Percentiles rank a stretch among this genome's conserved stretches.
phyloP scores from a whole-genome alignment of 1,140 invertebrate genomes.

The Lordiphosa mommai region DNA sequence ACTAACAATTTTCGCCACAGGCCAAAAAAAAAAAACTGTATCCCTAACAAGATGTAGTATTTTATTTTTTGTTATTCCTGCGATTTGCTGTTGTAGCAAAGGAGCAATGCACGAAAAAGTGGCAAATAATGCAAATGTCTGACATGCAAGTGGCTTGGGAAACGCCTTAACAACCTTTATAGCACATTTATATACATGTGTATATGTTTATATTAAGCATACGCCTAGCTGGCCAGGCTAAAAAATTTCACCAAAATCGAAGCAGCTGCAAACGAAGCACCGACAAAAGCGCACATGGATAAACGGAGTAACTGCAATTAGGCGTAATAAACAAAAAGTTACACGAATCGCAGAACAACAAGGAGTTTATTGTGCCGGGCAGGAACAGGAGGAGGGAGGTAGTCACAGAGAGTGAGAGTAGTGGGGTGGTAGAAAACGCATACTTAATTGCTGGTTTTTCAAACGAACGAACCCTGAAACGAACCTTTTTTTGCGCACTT shows the following conservation, averaged over 20 bases:
- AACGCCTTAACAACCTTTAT: constrained; percentile 27
- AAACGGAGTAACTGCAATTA: constrained; percentile 75
- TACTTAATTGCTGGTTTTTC: constrained; percentile 74
- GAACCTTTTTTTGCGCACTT: constrained; percentile 54
- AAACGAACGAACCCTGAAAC: constrained; percentile 55
- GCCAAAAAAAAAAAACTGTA: constrained; percentile 4
- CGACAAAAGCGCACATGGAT: constrained; percentile 56
- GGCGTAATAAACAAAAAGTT: constrained; percentile 77
- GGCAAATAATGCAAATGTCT: constrained; percentile 55
- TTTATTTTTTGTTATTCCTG: constrained; percentile 20
- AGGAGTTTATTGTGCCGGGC: constrained; percentile 4
- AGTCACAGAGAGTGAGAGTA: constrained; percentile 14
- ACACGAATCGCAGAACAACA: constrained; percentile 30
- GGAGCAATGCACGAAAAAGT: constrained; percentile 43
- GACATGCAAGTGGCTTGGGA: constrained; percentile 45
- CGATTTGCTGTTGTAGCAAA: constrained; percentile 7
- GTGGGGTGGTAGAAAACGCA: constrained; percentile 37
- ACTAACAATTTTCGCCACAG: constrained; percentile 67
- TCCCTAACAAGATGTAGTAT: constrained; percentile 24
- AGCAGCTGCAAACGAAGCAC: constrained; percentile 65
- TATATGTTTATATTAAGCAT: constrained; percentile 52
- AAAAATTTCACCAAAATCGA: constrained; percentile 29
- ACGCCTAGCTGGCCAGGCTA: constrained; percentile 37
- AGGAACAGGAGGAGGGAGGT: neutral
- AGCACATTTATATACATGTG: neutral